A percentile compares a stretch with the other conserved stretches of the same genome.
Evolutionary conservation across 2,888 invertebrate genomes (phyloP).

Genomic region (Orchesellides sinensis): DNA sequence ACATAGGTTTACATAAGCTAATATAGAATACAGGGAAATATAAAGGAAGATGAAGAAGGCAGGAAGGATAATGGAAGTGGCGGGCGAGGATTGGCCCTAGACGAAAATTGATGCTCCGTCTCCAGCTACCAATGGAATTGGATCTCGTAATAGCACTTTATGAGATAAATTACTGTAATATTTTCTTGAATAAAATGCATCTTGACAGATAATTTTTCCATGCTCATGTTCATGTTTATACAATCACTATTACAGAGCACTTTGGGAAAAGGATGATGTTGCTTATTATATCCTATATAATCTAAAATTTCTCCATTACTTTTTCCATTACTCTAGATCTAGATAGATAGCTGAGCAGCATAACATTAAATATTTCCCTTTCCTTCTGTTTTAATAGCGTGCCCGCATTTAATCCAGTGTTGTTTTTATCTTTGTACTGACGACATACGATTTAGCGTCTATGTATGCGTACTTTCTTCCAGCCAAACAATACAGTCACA

Average conservation of each 20-base stretch:
- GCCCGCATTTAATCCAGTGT: no score
- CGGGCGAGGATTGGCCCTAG: constrained; percentile 71
- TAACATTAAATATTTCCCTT: no score
- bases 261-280: constrained; percentile 43
- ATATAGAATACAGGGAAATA: constrained; percentile 26
- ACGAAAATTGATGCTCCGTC: constrained; percentile 71
- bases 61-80: constrained; percentile 60
- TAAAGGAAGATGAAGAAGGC: constrained; percentile 43
- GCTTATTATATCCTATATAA: constrained; percentile 42
- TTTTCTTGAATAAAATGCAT: constrained; percentile 70
- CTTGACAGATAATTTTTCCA: constrained; percentile 73
- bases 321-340: constrained; percentile 35
- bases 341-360: no score
- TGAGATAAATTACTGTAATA: constrained; percentile 74
- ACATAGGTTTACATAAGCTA: no score
- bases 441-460: no score
- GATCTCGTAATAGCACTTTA: constrained; percentile 74
- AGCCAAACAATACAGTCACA: no score
- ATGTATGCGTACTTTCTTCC: no score
- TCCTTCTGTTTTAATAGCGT: no score
- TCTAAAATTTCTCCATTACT: constrained; percentile 43
- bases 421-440: no score
- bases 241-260: constrained; percentile 9
- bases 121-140: constrained; percentile 73
- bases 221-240: constrained; percentile 17